These are phyloP conservation scores for Nibea albiflora DNA, from an alignment of 2,113 vertebrate species.

Conservation along the genomic window DNA sequence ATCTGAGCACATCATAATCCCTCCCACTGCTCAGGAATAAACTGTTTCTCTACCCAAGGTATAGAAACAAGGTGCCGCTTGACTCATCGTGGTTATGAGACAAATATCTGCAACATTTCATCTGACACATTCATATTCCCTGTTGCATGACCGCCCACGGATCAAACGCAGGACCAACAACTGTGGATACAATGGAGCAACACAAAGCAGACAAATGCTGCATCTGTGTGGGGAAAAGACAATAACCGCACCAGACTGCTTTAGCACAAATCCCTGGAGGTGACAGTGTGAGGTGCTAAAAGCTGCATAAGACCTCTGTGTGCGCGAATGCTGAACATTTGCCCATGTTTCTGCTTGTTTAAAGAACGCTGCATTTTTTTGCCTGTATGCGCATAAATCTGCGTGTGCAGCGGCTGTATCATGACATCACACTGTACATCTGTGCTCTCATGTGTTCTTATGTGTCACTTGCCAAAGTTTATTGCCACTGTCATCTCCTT, in stretches of 20 bases:
- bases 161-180: constrained; percentile 28
- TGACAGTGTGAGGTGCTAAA: constrained; percentile 37
- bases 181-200: constrained; percentile 35
- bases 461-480: constrained; percentile 49
- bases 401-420: constrained; percentile 7
- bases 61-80: constrained; percentile 59
- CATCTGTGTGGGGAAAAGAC: constrained; percentile 17
- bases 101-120: constrained; percentile 64
- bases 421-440: constrained; percentile 28
- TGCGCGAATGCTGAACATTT: constrained; percentile 3
- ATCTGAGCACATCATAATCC: constrained; percentile 51
- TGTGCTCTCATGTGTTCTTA: constrained; percentile 29
- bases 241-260: constrained; percentile 27
- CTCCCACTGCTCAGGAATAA: constrained; percentile 55
- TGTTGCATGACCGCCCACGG: constrained; percentile 47
- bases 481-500: constrained; percentile 28
- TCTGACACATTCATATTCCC: constrained; percentile 66
- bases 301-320: constrained; percentile 31
- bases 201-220: constrained; percentile 12
- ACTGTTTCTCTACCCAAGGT: constrained; percentile 51
- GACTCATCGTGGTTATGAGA: constrained; percentile 68
- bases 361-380: constrained; percentile 15
- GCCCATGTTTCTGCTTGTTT: not conserved
- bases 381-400: not conserved
- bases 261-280: constrained; percentile 42